Evolutionary conservation across 2,797 vertebrate genomes (phyloP), one percentile per base, ranked within the genome.

Genomic region (Monodelphis domestica): DNA sequence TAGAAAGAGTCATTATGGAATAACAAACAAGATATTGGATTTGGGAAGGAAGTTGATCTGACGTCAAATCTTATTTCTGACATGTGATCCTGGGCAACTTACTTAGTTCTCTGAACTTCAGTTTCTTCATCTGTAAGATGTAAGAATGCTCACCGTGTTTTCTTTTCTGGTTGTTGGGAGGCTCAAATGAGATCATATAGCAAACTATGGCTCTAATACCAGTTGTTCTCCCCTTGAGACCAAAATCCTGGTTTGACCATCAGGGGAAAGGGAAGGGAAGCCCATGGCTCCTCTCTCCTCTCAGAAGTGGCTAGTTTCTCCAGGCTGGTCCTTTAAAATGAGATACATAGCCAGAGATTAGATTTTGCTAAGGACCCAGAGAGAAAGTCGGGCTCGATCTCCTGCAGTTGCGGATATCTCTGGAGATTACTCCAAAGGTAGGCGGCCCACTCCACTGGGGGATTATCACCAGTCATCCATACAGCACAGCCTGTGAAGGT

Each of bases 231-330:
- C 15, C 63, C 17, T 38, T 78, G 17, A 78, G 7, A 24, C 38
- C 63, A 45, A 17, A 45, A 2, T 45, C n/a, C n/a, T 78, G 63
- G 38, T 55, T 24, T 89, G 53, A 91, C 57, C 89, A 21, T 6
- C 59, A 55, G n/a, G 90, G 90, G 28, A 91, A 92, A 94, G 21
- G 52, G 53, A 88, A 94, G 33, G 33, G n/a, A 26, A 89, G 28
- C 24, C 91, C 92, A 93, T 38, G 33, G 6, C 89, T 91, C n/a
- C 17, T 92, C 93, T 63, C 53, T 84, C n/a, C 30, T 14, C 51
- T 28, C 0, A 50, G 29, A 87, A 89, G 21, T 33, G 12, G 70
- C 63, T 95, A 93, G 56, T 87, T 53, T 90, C 70, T 89, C 54
- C 91, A 94, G 59, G 9, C 7, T 56, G 10, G 51, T 92, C 26